Conservation (phyloP, 2,113 vertebrate species). For the Sapayoa aenigma region DNA sequence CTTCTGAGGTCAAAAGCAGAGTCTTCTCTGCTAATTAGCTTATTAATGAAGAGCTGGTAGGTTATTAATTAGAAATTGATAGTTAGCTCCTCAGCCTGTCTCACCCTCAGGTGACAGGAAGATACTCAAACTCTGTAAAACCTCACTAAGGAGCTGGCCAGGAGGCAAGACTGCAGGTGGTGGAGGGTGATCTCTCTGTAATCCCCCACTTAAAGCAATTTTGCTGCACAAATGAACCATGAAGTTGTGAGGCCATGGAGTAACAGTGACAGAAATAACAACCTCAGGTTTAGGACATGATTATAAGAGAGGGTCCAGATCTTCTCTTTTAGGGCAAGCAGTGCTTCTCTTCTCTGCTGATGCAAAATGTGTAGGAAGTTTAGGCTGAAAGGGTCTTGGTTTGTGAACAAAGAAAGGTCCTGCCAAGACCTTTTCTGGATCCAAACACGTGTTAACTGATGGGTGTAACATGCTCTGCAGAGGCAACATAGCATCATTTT, state of each 20-base stretch:
- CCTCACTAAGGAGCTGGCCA: background rate
- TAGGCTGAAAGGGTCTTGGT: background rate
- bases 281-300: background rate
- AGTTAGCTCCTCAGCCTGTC: background rate
- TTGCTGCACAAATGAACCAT: background rate
- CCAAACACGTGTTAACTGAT: background rate
- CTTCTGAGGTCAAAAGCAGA: background rate
- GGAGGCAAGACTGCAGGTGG: background rate
- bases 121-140: background rate
- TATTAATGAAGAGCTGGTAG: background rate
- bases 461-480: background rate
- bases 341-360: background rate
- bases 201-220: background rate
- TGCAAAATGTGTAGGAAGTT: fast-evolving
- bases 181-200: background rate
- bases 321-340: background rate
- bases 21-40: background rate
- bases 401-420: background rate
- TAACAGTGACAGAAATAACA: background rate
- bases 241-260: background rate
- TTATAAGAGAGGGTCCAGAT: background rate
- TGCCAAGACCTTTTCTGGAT: background rate
- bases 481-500: background rate
- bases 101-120: background rate
- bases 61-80: background rate